A percentile compares a stretch with the other conserved stretches of the same genome.
Conservation (phyloP, 2,888 invertebrate genomes). For the Lasioglossum calceatum region DNA sequence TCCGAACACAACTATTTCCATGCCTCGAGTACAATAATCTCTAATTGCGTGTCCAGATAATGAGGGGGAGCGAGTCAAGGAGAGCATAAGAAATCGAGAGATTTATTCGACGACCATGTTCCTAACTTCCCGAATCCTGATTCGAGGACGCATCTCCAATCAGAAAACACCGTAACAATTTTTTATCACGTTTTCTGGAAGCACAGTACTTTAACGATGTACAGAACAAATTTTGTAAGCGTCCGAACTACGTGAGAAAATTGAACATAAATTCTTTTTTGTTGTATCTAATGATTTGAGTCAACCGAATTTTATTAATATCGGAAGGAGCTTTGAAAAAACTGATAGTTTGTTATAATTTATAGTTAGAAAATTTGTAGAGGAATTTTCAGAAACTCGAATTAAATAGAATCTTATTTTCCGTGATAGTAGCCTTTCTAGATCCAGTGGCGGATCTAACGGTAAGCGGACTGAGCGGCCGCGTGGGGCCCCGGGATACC, state of each 20-base stretch:
- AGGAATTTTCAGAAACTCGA: too few relatives aligned
- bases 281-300: neutral
- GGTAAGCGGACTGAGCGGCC: too few relatives aligned
- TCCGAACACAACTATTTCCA: slow-evolving; percentile 7
- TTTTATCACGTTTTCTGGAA: neutral
- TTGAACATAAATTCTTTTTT: neutral
- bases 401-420: too few relatives aligned
- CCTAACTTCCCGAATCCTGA: neutral
- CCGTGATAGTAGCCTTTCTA: too few relatives aligned
- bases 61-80: neutral
- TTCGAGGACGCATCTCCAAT: neutral
- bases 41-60: slow-evolving; percentile 24
- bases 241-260: neutral
- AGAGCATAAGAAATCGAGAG: neutral
- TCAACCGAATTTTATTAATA: neutral
- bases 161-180: neutral
- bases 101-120: neutral
- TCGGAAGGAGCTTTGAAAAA: too few relatives aligned
- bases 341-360: too few relatives aligned
- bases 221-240: neutral
- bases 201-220: neutral
- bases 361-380: too few relatives aligned
- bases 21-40: slow-evolving; percentile 21
- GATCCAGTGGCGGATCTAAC: too few relatives aligned
- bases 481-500: too few relatives aligned